Base-by-base conservation (phyloP, 2,888 invertebrate species). In the Chrysotoxum bicinctum region DNA sequence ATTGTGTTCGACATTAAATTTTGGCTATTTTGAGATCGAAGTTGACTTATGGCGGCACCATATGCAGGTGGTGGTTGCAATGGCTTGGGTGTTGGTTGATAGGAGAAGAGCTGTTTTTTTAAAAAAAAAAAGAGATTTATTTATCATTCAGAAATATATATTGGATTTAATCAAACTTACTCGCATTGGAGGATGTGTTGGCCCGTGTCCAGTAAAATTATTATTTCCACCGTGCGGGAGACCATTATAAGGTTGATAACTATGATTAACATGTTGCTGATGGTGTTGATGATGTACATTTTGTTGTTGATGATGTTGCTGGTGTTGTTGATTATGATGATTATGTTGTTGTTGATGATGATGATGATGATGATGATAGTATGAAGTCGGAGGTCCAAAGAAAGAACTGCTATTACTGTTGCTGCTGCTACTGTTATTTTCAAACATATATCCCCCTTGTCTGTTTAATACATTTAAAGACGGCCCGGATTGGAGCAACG, bases 1-100 rank as follows among this genome's bases (percentile, higher is more conserved):
- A 72, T 40, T 50, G 74, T 73, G 40, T 70, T 77, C 37, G 75
- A 70, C 69, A 78, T 80, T 45, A 73, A 89, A 76, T 89, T 91
- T 90, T 91, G 91, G 90, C 90, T 90, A 88, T 91, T 90, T 89
- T 91, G 91, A 91, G 91, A 92, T 91, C 91, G 89, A 88, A 92
- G 90, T 90, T 92, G 91, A 90, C 91, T 91, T 88, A 92, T 91
- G 89, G 91, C 92, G 78, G 91, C 89, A 87, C 91, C 91, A 88
- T 92, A 92, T 72, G 92, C 91, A 74, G 92, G 92, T 81, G 91
- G 91, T 87, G 91, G 92, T 82, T 90, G 92, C 70, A 90, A 89
- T 81, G 88, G 83, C 85, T 90, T 88, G 45, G 89, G 54, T 74
- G 88, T 45, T 69, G 88, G 75, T 87, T 90, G 90, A 88, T 89